phyloP scores from a whole-genome alignment of 1,140 invertebrate genomes.

The Drosophila ficusphila region DNA sequence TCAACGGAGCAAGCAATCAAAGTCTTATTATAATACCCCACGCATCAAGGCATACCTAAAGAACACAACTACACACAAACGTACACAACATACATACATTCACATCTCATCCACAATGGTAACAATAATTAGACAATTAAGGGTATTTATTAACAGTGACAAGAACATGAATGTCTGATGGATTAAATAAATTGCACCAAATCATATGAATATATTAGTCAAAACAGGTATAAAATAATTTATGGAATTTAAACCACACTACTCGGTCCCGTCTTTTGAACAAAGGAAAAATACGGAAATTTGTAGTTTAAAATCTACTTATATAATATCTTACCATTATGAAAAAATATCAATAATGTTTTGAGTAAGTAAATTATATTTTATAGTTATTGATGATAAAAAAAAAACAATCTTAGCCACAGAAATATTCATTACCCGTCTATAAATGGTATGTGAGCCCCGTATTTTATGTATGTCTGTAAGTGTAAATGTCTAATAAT shows the following conservation, averaged over 20 bases:
- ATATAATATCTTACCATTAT: too few relatives aligned
- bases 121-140: constrained; percentile 81
- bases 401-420: not conserved
- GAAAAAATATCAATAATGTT: too few relatives aligned
- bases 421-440: not conserved
- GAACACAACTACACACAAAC: constrained; percentile 21
- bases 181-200: constrained; percentile 45
- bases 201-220: constrained; percentile 41
- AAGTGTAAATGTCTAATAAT: constrained; percentile 57
- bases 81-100: constrained; percentile 29
- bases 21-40: constrained; percentile 45
- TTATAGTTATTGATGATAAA: constrained; percentile 8
- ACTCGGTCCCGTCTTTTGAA: too few relatives aligned
- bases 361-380: not conserved
- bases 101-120: constrained; percentile 81
- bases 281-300: too few relatives aligned
- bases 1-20: constrained; percentile 38
- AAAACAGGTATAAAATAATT: constrained; percentile 43
- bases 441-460: not conserved
- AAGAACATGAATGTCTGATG: constrained; percentile 62
- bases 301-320: too few relatives aligned
- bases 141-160: constrained; percentile 55
- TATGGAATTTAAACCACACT: constrained; percentile 4
- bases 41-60: constrained; percentile 38
- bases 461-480: constrained; percentile 27